Percentiles rank a stretch among this genome's conserved stretches.
These are phyloP conservation scores for Alfaro cultratus DNA, from an alignment of 2,797 vertebrate genomes.

Conservation along the genomic window DNA sequence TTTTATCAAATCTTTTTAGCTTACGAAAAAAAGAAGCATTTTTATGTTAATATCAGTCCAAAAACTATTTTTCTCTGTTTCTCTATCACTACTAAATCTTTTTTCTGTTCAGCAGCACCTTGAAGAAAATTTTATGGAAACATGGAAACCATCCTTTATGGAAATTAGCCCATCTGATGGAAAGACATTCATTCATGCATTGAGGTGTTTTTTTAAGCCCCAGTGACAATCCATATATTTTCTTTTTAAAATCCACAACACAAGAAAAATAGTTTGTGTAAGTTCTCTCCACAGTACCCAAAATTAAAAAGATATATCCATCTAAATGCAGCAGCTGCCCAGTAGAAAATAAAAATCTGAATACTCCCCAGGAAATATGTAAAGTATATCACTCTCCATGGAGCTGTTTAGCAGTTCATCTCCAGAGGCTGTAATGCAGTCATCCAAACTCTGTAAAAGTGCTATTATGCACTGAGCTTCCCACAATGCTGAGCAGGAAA, in stretches of 20 bases:
- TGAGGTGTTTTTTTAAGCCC: background rate
- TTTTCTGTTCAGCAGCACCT: background rate
- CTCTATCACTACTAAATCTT: background rate
- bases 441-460: conserved; percentile 46
- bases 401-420: conserved; percentile 58
- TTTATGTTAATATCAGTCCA: background rate
- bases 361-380: background rate
- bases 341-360: background rate
- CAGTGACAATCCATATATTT: background rate
- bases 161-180: background rate
- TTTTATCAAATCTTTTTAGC: background rate
- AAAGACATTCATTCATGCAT: background rate
- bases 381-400: conserved; percentile 1
- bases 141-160: background rate
- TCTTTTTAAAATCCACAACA: background rate
- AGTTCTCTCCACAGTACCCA: background rate
- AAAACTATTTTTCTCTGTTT: background rate
- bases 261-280: background rate
- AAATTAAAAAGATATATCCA: background rate
- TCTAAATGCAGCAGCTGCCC: background rate
- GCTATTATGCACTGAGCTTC: conserved; percentile 46
- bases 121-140: background rate
- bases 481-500: conserved; percentile 32
- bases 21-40: background rate
- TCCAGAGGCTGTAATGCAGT: conserved; percentile 59